Evolutionary conservation across 35 echinoderm and acorn worm genomes (phyloP), one percentile per base, ranked within the genome.

Genomic region (Acanthaster planci): DNA sequence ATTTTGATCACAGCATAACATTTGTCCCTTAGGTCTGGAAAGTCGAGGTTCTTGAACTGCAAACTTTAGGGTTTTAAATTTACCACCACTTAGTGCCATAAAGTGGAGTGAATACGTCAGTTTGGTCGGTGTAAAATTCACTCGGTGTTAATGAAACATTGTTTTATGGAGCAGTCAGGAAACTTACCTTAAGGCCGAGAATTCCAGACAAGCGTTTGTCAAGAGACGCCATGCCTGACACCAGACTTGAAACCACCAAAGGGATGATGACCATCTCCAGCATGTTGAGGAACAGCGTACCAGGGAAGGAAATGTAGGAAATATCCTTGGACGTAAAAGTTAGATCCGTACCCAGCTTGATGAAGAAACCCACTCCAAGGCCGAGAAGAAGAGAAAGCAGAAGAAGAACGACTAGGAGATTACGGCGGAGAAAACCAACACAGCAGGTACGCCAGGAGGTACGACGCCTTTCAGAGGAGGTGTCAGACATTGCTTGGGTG

Each of bases 251-350:
- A 0, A 85, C 81, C 27, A 99, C 91, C 77, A 94, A 50, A 2
- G 96, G 96, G 19, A 99, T 94, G 52, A 99, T 93, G 50, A 99
- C 87, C 76, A 99, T 90, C 84, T 93, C 94, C 39, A 99, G 80
- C 88, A 91, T 94, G 83, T 93, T 93, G 5, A 99, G 85, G 80
- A 99, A 99, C 60, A 99, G 81, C n/a, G 86, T 90, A 14, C 96
- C 96, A 7, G 96, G 96, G 40, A 99, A 99, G 26, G 85, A 76
- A 64, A 99, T 99, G 78, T 94, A 99, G 37, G 72, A 83, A n/a
- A 99, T 94, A 77, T 99, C 92, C 51, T 93, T 89, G 9, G 82
- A 54, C 19, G 85, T 99, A 50, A 91, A 94, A 7, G 88, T 75
- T 15, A 85, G 79, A 54, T 90, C 53, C 29, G 87, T 88, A 72